Conservation (phyloP, 2,797 vertebrate genomes). For the Hipposideros larvatus region DNA sequence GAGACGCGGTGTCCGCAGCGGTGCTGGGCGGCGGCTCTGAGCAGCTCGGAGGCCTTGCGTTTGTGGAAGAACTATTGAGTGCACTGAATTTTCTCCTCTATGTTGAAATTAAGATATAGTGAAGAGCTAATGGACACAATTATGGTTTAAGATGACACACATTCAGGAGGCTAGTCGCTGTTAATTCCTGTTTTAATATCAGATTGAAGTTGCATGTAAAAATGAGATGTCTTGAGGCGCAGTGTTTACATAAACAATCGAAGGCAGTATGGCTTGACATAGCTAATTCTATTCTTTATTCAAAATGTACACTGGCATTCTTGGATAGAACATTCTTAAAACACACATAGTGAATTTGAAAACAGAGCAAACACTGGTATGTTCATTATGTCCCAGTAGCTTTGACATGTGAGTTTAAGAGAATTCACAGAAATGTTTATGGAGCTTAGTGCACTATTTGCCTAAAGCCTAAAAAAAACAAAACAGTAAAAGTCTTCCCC, state of each 20-base stretch:
- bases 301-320: not conserved
- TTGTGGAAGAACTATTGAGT: not conserved
- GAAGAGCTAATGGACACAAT: not conserved
- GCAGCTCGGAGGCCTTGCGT: not conserved
- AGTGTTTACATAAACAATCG: not conserved
- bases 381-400: not conserved
- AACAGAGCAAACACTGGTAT: not conserved
- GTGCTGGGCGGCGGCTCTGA: accelerated
- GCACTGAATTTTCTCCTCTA: not conserved
- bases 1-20: not conserved
- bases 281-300: slow-evolving; percentile 28
- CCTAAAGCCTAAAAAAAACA: not conserved
- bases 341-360: not conserved
- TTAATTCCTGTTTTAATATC: not conserved
- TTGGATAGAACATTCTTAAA: not conserved
- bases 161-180: not conserved
- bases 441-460: not conserved
- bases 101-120: not conserved
- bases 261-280: not conserved
- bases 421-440: not conserved
- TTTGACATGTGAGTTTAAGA: not conserved
- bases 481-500: not conserved
- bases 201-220: not conserved
- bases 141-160: not conserved
- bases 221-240: not conserved